Evolutionary conservation across 2,113 vertebrate species (phyloP), one percentile per base, ranked within the genome.

Genomic region (Anarhynchus alexandrinus): DNA sequence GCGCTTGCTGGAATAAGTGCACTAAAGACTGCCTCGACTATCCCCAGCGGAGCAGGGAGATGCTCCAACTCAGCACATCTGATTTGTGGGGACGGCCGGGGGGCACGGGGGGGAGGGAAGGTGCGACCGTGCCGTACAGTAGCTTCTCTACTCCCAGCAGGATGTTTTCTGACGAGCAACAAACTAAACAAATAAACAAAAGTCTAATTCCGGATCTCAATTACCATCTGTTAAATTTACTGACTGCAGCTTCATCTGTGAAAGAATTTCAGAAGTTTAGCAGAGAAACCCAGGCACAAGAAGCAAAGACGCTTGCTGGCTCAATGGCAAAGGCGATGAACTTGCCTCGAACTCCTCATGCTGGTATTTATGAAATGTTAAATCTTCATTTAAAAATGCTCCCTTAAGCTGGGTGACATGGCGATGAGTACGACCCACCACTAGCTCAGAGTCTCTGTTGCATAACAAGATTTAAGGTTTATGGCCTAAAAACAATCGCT

Each of bases 381-480:
- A 47, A 79, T 61, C 86, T 71, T 52, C 67, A 45, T 79, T 88
- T 54, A 11, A 36, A 90, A 78, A 79, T 0, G 47, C 8, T 86
- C 65, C 94, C 95, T 88, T 65, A 91, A 84, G 95, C 93, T 86
- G 86, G 62, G 93, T 93, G 93, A 96, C 83, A 93, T 70, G 93
- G 86, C 82, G 82, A 94, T 90, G 92, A 93, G 84, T 64, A 79
- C 57, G 12, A 79, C 91, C 91, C 81, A 77, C 72, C 36, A 23
- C 73, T 78, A 64, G 90, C 77, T 92, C 62, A 27, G 84, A 34
- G 72, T n/a, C 65, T 79, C 82, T 70, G 82, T 47, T 90, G 93
- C 67, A 3, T 62, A 78, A 88, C 70, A 72, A 82, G 94, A 94
- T 96, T 86, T 81, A 51, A 84, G 82, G 93, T 82, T 97, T 86